These are phyloP conservation scores for Saccostrea cuccullata DNA, from an alignment of 1,140 invertebrate genomes.

Conservation along the genomic window DNA sequence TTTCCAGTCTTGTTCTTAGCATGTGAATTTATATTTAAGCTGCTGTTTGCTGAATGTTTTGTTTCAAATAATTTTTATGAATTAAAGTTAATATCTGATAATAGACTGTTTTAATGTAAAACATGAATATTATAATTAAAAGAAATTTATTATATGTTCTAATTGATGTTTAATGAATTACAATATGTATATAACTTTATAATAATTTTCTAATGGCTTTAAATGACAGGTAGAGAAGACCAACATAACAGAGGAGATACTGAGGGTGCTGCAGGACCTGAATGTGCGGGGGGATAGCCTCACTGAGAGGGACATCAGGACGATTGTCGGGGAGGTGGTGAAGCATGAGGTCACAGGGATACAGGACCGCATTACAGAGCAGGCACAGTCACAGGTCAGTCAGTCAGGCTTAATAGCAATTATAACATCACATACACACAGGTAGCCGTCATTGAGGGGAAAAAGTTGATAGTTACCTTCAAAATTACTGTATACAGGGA, in stretches of 20 bases:
- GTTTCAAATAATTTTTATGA: no score
- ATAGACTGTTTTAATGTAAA: no score
- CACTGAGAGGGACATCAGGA: not conserved
- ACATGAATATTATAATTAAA: no score
- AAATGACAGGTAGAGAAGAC: not conserved
- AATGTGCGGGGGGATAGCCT: not conserved
- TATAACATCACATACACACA: no score
- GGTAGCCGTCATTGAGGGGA: no score
- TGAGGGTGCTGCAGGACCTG: not conserved
- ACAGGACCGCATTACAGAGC: not conserved
- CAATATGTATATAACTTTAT: not conserved
- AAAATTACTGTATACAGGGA: no score
- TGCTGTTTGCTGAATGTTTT: no score
- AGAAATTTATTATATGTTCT: not conserved
- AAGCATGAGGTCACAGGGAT: not conserved
- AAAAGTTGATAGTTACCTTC: no score
- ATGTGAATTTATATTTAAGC: no score
- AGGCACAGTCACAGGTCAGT: not conserved
- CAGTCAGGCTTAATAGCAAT: not conserved
- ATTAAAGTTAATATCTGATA: no score
- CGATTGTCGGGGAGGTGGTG: not conserved
- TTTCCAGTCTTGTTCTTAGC: no score
- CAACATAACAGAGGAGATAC: not conserved
- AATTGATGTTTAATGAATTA: not conserved
- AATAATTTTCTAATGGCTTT: not conserved